Evolutionary conservation across 2,113 vertebrate species (phyloP), one percentile per base, ranked within the genome.

Genomic region (Leptosomus discolor): DNA sequence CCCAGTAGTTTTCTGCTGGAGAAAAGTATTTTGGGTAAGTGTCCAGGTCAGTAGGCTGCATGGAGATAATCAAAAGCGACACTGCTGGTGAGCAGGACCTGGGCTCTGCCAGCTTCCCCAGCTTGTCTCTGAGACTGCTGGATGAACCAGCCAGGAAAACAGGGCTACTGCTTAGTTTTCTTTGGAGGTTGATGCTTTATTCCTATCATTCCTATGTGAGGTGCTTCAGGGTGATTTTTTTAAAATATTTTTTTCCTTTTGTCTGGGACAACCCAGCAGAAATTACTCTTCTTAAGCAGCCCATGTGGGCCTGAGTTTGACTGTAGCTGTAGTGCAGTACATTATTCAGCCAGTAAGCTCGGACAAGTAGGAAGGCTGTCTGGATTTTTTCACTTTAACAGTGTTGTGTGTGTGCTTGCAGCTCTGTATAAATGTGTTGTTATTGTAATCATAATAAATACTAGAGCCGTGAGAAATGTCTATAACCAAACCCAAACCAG

Each of bases 401-500:
- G 11, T 37, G 56, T 18, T 68, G 16, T 71, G 36, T 41, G n/a
- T 48, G 3, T 20, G n/a, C 53, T 92, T 32, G 8, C 73, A 94
- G 78, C 48, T 82, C 67, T 50, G 45, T 54, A 20, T 57, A 88
- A 70, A 60, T 37, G 39, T 34, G 56, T 88, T 80, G 45, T 73
- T 95, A 48, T n/a, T 90, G 54, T 91, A 88, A 91, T 88, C 56
- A 76, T 18, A 32, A 80, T 70, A 95, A 96, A 88, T 76, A 53
- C 53, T 85, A 69, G 79, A 94, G 87, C 88, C 0, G 0, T 92
- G 89, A 96, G 97, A 97, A 95, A 92, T 53, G 78, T 73, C 88
- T 92, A 23, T 82, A 90, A 82, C 65, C 71, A 81, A 96, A 69
- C 88, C 70, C 69, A 88, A 94, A 95, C 34, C 94, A 96, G 95